phyloP scores from a whole-genome alignment of 2,888 invertebrate species.

The Ecliptopera silaceata region DNA sequence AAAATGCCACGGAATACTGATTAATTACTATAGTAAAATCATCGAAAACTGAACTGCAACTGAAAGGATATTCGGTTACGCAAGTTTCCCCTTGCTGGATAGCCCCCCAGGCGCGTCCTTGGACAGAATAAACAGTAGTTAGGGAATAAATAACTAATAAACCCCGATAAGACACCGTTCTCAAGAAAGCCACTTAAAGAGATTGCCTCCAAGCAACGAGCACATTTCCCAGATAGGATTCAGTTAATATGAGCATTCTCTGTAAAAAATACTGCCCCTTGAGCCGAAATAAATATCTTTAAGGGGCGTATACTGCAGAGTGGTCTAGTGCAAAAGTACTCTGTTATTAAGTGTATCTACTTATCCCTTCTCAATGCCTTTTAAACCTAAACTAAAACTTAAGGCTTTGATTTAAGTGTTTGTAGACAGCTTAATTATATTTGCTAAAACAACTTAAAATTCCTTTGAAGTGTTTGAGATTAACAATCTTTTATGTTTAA shows the following conservation, averaged over 20 bases:
- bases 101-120: too few relatives aligned
- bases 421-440: slow-evolving; percentile 10
- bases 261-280: slow-evolving; percentile 58
- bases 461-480: slow-evolving; percentile 17
- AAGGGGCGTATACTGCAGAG: slow-evolving; percentile 48
- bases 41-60: too few relatives aligned
- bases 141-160: slow-evolving; percentile 77
- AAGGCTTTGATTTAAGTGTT: slow-evolving; percentile 6
- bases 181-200: slow-evolving; percentile 71
- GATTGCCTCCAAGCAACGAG: slow-evolving; percentile 66
- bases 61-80: too few relatives aligned
- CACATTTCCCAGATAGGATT: slow-evolving; percentile 55
- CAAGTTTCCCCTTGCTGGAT: too few relatives aligned
- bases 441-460: slow-evolving; percentile 21
- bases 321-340: slow-evolving; percentile 36
- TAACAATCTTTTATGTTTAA: slow-evolving; percentile 16
- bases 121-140: slow-evolving; percentile 15
- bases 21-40: too few relatives aligned
- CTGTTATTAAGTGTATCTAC: slow-evolving; percentile 32
- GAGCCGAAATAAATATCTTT: slow-evolving; percentile 69
- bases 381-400: slow-evolving; percentile 5
- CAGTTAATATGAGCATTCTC: slow-evolving; percentile 69
- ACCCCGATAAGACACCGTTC: slow-evolving; percentile 63
- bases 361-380: slow-evolving; percentile 20
- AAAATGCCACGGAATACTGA: too few relatives aligned